Conservation (phyloP, 2,888 invertebrate genomes). For the Thera obeliscata region DNA sequence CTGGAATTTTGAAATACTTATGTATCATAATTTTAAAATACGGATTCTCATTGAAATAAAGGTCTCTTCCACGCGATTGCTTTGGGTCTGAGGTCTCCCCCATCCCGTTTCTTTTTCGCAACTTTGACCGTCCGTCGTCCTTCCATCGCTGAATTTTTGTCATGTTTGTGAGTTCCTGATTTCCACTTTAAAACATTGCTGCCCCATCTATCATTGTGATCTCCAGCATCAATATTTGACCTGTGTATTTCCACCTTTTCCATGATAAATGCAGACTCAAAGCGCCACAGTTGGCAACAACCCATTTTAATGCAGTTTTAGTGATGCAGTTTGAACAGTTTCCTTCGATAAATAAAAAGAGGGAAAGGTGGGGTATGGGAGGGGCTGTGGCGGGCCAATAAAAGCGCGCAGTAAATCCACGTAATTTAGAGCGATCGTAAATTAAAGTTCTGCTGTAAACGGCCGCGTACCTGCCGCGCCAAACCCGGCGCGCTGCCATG, state of each 20-base stretch:
- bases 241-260: neutral
- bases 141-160: no score
- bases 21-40: no score
- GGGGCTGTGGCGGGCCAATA: constrained; percentile 77
- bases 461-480: constrained; percentile 74
- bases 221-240: no score
- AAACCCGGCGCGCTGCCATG: constrained; percentile 54
- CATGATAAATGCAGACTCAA: constrained; percentile 12
- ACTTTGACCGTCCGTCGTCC: no score
- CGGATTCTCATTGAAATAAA: no score
- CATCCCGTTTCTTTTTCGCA: no score
- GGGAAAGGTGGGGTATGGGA: constrained; percentile 57
- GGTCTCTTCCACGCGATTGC: no score
- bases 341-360: constrained; percentile 56
- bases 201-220: no score
- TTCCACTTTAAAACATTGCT: neutral
- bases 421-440: constrained; percentile 83
- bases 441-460: constrained; percentile 83
- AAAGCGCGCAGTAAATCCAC: constrained; percentile 83
- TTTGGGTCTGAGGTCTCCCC: no score
- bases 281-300: constrained; percentile 23
- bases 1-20: neutral
- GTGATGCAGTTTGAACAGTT: constrained; percentile 63
- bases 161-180: neutral
- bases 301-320: constrained; percentile 39